These are phyloP conservation scores for Agrilus cyanescens DNA, from an alignment of 2,888 invertebrate species.

Conservation along the genomic window DNA sequence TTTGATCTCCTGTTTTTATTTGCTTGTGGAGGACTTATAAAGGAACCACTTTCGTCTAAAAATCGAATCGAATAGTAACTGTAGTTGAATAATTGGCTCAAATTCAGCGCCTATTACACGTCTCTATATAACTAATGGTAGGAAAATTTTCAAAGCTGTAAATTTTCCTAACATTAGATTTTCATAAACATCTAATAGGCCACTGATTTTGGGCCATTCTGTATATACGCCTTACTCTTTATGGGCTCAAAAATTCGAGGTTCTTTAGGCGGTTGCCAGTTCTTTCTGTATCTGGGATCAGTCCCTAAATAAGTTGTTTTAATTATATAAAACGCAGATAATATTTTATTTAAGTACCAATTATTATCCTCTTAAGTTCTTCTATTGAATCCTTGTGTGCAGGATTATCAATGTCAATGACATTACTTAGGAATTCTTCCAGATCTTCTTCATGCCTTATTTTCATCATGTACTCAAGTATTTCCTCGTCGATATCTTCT, in stretches of 20 bases:
- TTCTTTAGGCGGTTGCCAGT: background rate
- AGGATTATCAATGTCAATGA: slow-evolving; percentile 55
- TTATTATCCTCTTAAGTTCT: slow-evolving; percentile 28
- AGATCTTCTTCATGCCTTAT: slow-evolving; percentile 61
- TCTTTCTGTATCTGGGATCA: slow-evolving; percentile 15
- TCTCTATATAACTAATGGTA: too few species aligned
- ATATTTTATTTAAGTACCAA: slow-evolving; percentile 23
- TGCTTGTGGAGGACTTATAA: slow-evolving; percentile 5
- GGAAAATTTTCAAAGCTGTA: too few species aligned
- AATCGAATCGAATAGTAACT: too few species aligned
- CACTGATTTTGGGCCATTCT: too few species aligned
- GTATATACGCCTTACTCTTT: too few species aligned
- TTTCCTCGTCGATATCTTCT: slow-evolving; percentile 57
- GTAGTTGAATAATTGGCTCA: too few species aligned
- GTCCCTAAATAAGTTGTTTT: slow-evolving; percentile 11
- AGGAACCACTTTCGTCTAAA: background rate
- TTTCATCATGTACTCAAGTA: slow-evolving; percentile 58
- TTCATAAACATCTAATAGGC: too few species aligned
- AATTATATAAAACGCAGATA: slow-evolving; percentile 15
- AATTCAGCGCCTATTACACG: too few species aligned
- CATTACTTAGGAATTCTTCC: slow-evolving; percentile 64
- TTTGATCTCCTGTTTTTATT: slow-evolving; percentile 54
- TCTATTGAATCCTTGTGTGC: slow-evolving; percentile 53
- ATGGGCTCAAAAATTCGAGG: too few species aligned
- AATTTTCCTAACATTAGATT: too few species aligned